Evolutionary conservation across 2,113 vertebrate genomes (phyloP).

Genomic region (Aspidoscelis tigris): DNA sequence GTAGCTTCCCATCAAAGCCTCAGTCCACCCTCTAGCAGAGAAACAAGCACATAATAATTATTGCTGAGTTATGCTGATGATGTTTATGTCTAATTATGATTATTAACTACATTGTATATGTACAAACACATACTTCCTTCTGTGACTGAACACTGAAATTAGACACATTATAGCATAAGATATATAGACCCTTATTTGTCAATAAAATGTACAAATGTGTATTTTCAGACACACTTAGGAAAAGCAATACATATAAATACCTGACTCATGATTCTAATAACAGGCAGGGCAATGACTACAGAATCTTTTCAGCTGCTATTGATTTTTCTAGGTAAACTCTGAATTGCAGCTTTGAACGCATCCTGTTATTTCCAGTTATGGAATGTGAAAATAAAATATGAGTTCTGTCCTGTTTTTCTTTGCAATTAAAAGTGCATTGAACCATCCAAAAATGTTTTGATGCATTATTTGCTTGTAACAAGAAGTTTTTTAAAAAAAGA

Average conservation of each 20-base stretch:
- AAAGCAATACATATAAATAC: neutral
- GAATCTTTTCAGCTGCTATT: neutral
- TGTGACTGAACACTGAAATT: constrained; percentile 1
- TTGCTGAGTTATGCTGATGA: neutral
- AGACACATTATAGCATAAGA: neutral
- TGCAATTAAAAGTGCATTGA: constrained; percentile 12
- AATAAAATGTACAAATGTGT: neutral
- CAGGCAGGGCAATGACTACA: neutral
- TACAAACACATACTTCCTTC: neutral
- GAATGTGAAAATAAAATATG: neutral
- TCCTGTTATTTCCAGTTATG: neutral
- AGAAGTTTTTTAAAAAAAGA: neutral
- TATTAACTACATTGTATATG: constrained; percentile 19
- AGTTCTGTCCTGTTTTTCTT: neutral
- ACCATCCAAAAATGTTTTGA: neutral
- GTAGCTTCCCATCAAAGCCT: neutral
- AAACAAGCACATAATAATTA: neutral
- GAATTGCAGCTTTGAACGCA: neutral
- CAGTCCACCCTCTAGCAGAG: neutral
- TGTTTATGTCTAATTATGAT: neutral
- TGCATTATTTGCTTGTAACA: neutral
- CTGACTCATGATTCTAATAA: neutral
- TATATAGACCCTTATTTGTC: neutral
- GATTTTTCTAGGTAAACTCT: neutral
- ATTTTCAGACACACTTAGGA: neutral